Conservation (phyloP, 2,888 invertebrate genomes). For the Netelia inedita region DNA sequence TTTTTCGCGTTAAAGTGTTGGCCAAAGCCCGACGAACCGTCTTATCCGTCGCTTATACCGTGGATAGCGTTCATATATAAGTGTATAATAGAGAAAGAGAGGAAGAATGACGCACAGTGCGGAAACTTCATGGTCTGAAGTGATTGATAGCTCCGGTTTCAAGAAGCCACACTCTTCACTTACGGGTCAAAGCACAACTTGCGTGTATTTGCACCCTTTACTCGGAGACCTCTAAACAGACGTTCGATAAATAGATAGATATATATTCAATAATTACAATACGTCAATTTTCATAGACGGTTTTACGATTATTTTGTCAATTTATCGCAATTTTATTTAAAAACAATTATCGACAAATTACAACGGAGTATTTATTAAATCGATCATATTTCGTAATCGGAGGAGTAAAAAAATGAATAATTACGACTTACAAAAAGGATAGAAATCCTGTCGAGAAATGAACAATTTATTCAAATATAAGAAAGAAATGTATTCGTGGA, state of each 20-base stretch:
- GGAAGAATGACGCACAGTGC: conserved; percentile 10
- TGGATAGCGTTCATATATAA: not conserved
- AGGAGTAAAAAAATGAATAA: no score
- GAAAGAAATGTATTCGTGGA: no score
- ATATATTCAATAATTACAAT: not conserved
- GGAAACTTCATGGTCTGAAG: conserved; percentile 27
- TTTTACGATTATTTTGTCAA: no score
- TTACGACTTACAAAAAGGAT: no score
- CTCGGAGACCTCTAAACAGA: not conserved
- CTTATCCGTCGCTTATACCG: conserved; percentile 31
- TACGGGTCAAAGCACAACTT: conserved; percentile 14
- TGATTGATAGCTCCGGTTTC: conserved; percentile 41
- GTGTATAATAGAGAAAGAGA: conserved; percentile 7
- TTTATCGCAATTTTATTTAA: no score
- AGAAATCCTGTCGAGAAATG: no score
- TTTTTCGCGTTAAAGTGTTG: no score
- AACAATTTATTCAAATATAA: no score
- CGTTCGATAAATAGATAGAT: not conserved
- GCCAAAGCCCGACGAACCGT: conserved; percentile 15
- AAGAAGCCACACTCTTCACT: conserved; percentile 17
- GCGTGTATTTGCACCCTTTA: not conserved
- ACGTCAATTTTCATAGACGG: no score
- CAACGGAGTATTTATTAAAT: no score
- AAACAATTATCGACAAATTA: no score
- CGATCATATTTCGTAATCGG: no score